A percentile compares a stretch with the other conserved stretches of the same genome.
Evolutionary conservation across 2,113 vertebrate species (phyloP).

Genomic region (Suncus etruscus): DNA sequence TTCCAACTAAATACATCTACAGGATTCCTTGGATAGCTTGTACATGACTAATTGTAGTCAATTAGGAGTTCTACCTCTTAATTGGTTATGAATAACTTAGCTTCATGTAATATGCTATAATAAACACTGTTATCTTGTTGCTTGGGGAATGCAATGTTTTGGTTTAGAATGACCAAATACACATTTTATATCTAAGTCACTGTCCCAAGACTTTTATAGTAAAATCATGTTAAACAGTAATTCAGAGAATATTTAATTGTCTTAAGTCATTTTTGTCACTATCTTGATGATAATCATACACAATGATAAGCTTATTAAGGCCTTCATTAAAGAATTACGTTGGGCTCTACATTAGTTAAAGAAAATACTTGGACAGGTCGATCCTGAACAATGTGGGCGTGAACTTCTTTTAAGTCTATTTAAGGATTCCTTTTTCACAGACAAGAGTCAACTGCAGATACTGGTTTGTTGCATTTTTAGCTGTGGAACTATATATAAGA

Average conservation of each 20-base stretch:
- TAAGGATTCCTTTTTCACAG: neutral
- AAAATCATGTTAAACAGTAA: neutral
- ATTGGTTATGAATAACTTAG: neutral
- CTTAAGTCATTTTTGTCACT: neutral
- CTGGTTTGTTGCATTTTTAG: neutral
- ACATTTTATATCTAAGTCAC: neutral
- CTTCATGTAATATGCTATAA: neutral
- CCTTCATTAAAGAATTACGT: conserved; percentile 21
- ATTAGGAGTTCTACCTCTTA: neutral
- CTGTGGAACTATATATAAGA: neutral
- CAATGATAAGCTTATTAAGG: conserved; percentile 11
- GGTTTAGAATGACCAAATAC: conserved; percentile 45
- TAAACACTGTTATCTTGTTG: conserved; percentile 13
- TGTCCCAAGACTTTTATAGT: conserved; percentile 11
- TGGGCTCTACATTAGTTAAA: neutral
- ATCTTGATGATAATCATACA: neutral
- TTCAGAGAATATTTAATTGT: neutral
- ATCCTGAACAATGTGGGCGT: neutral
- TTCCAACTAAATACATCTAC: conserved; percentile 37
- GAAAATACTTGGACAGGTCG: neutral
- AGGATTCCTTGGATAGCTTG: neutral
- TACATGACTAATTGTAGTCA: conserved; percentile 20
- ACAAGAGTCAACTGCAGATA: neutral
- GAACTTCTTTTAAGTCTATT: too few species aligned
- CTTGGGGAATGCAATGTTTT: conserved; percentile 6